Percentiles rank a stretch among this genome's conserved stretches.
These are phyloP conservation scores for Sarcophaga variegata DNA, from an alignment of 2,888 invertebrate genomes.

Conservation along the genomic window DNA sequence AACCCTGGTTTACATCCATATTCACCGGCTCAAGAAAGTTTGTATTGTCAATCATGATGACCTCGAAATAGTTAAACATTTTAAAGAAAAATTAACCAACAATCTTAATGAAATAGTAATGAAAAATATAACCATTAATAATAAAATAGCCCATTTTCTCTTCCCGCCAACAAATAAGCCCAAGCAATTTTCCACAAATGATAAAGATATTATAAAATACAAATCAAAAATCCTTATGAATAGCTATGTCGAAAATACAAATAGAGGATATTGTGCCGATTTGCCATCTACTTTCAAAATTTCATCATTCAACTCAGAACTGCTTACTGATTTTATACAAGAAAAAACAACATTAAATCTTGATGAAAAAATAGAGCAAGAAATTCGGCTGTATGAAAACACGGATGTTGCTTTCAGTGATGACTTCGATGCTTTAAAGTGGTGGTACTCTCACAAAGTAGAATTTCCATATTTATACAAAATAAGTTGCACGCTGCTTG, in stretches of 20 bases:
- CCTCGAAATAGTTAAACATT: slow-evolving; percentile 12
- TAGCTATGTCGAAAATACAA: slow-evolving; percentile 34
- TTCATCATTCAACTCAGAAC: slow-evolving; percentile 10
- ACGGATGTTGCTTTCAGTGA: slow-evolving; percentile 20
- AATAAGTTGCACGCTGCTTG: slow-evolving; percentile 65
- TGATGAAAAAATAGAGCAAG: slow-evolving; percentile 38
- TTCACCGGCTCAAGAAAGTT: slow-evolving; percentile 41
- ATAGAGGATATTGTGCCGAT: slow-evolving; percentile 2
- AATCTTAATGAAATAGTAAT: slow-evolving; percentile 39
- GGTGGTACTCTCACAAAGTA: slow-evolving; percentile 48
- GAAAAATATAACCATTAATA: slow-evolving; percentile 44
- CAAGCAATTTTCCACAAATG: background rate
- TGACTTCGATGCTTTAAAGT: slow-evolving; percentile 51
- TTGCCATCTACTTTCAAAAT: slow-evolving; percentile 14
- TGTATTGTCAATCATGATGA: slow-evolving; percentile 15
- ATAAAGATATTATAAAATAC: slow-evolving; percentile 5
- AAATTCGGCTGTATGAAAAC: slow-evolving; percentile 43
- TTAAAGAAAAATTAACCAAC: slow-evolving; percentile 38
- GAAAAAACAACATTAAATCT: slow-evolving; percentile 20
- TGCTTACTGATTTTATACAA: slow-evolving; percentile 49
- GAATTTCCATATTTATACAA: slow-evolving; percentile 66
- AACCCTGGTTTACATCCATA: slow-evolving; percentile 22
- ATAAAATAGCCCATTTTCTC: slow-evolving; percentile 64
- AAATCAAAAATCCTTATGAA: slow-evolving; percentile 49
- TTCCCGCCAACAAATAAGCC: slow-evolving; percentile 56